A percentile compares a stretch with the other conserved stretches of the same genome.
These are phyloP conservation scores for Amphiprion percula DNA, from an alignment of 2,113 vertebrate genomes.

Conservation along the genomic window DNA sequence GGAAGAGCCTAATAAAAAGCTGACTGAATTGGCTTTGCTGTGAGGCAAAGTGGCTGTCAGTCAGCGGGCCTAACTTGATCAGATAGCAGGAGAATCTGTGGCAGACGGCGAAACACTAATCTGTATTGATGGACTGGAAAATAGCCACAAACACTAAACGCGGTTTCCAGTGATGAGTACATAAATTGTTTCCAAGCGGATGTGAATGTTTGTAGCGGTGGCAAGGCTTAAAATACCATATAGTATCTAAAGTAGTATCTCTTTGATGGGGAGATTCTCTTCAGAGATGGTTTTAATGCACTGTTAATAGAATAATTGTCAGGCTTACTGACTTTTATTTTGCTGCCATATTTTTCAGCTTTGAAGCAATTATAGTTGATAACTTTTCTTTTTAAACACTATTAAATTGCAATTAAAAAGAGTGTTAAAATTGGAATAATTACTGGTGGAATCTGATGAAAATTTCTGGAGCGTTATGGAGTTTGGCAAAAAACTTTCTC, in stretches of 20 bases:
- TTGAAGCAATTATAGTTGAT: not conserved
- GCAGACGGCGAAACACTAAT: constrained; percentile 71
- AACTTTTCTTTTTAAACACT: not conserved
- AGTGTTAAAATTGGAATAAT: not conserved
- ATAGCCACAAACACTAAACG: constrained; percentile 45
- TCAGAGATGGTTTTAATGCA: not conserved
- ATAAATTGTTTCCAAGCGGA: constrained; percentile 33
- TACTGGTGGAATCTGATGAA: not conserved
- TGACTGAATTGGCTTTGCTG: constrained; percentile 71
- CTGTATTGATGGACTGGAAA: constrained; percentile 70
- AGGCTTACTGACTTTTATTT: not conserved
- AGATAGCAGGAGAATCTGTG: constrained; percentile 77
- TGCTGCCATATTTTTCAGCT: not conserved
- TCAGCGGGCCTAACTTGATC: constrained; percentile 76
- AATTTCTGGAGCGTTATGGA: not conserved
- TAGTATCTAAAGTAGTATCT: not conserved
- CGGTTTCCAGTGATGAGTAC: constrained; percentile 34
- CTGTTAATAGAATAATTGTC: not conserved
- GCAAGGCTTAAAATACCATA: constrained; percentile 5
- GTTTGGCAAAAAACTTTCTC: not conserved
- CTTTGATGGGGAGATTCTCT: not conserved
- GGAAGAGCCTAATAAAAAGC: constrained; percentile 69
- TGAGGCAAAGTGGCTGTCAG: constrained; percentile 73
- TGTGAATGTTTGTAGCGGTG: not conserved
- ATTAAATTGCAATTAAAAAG: too few species aligned